These are phyloP conservation scores for Nephotettix cincticeps DNA, from an alignment of 1,140 invertebrate genomes.

Conservation along the genomic window DNA sequence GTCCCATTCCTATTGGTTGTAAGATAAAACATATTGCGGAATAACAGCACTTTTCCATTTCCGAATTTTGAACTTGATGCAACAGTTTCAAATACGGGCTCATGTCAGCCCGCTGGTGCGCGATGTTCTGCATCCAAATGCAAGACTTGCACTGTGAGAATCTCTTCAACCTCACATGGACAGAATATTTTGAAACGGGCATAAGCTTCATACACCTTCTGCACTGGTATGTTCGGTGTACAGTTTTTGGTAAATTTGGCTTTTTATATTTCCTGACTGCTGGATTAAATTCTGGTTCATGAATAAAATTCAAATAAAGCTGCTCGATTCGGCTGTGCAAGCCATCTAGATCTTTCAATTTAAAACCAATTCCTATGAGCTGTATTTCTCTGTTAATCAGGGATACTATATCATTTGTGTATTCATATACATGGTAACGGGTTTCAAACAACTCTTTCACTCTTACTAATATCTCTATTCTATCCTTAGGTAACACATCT, in stretches of 20 bases:
- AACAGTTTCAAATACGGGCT: conserved; percentile 34
- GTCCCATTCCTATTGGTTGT: conserved; percentile 57
- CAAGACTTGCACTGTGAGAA: conserved; percentile 31
- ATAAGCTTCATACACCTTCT: conserved; percentile 30
- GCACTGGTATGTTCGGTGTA: conserved; percentile 19
- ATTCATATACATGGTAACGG: conserved; percentile 51
- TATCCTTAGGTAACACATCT: conserved; percentile 50
- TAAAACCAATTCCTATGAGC: conserved; percentile 54
- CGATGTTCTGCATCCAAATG: conserved; percentile 34
- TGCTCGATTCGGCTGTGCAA: conserved; percentile 56
- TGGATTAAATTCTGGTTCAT: conserved; percentile 33
- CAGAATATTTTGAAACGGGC: conserved; percentile 29
- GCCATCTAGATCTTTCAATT: conserved; percentile 51
- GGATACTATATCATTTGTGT: conserved; percentile 53
- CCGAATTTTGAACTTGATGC: conserved; percentile 28
- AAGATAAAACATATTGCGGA: conserved; percentile 32
- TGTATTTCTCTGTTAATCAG: conserved; percentile 63
- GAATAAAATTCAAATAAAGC: conserved; percentile 30
- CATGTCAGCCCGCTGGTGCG: conserved; percentile 31
- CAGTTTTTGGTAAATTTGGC: not conserved
- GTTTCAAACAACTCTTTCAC: conserved; percentile 53
- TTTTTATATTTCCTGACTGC: conserved; percentile 18
- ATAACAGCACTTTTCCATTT: conserved; percentile 31
- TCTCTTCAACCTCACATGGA: conserved; percentile 28
- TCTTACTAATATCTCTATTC: conserved; percentile 57